Evolutionary conservation across 2,113 vertebrate genomes (phyloP).

Genomic region (Corvus moneduloides): DNA sequence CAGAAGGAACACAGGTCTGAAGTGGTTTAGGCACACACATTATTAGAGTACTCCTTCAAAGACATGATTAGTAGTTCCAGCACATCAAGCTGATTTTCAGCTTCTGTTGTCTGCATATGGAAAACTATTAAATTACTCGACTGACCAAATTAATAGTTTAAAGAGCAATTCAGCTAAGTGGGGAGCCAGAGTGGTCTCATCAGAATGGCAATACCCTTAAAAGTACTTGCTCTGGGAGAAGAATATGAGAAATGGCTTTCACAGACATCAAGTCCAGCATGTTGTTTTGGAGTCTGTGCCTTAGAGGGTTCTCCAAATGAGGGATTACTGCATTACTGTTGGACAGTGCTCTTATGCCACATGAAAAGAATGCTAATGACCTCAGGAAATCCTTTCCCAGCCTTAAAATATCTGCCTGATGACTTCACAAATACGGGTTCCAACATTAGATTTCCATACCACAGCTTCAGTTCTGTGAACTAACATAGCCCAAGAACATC

Average conservation of each 20-base stretch:
- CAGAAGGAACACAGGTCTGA: background rate
- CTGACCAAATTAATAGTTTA: slow-evolving; percentile 46
- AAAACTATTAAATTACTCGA: slow-evolving; percentile 17
- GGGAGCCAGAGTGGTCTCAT: slow-evolving; percentile 32
- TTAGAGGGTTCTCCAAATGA: slow-evolving; percentile 29
- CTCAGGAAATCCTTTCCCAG: slow-evolving; percentile 68
- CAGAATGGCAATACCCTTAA: background rate
- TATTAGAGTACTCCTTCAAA: background rate
- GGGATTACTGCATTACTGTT: slow-evolving; percentile 50
- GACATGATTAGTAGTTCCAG: background rate
- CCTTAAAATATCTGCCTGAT: slow-evolving; percentile 65
- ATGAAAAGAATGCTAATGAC: slow-evolving; percentile 68
- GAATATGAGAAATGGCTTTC: background rate
- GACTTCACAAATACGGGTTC: slow-evolving; percentile 56
- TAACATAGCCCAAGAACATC: background rate
- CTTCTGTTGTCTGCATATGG: slow-evolving; percentile 4
- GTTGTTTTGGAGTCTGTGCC: slow-evolving; percentile 16
- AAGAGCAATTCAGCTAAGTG: slow-evolving; percentile 43
- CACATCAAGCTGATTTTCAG: slow-evolving; percentile 11
- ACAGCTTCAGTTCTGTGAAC: background rate
- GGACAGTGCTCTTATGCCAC: slow-evolving; percentile 48
- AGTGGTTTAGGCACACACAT: background rate
- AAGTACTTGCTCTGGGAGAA: background rate
- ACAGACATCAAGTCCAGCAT: background rate
- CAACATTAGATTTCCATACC: slow-evolving; percentile 25